Percentiles rank a stretch among this genome's conserved stretches.
Conservation (phyloP, 92 coral and sea anemone genomes). For the Ricordea florida region DNA sequence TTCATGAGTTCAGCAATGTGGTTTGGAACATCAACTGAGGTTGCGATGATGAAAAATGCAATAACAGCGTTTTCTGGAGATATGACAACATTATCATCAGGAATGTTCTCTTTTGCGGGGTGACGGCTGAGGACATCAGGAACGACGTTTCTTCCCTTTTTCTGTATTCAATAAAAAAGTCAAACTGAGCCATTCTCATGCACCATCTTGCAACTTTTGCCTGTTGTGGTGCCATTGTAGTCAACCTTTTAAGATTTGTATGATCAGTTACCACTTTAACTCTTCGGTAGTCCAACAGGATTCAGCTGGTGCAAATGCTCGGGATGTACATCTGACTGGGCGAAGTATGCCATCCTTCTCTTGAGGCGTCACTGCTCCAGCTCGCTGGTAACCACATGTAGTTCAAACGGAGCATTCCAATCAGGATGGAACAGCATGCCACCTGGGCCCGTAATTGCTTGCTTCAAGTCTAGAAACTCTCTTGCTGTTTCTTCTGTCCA, state of each 20-base stretch:
- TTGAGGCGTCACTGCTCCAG: constrained; percentile 63
- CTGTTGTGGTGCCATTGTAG: constrained; percentile 60
- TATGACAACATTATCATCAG: constrained; percentile 1
- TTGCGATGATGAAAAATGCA: constrained; percentile 1
- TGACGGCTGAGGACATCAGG: constrained; percentile 49
- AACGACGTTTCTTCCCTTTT: constrained; percentile 36
- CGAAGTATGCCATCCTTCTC: constrained; percentile 34
- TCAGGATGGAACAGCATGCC: constrained; percentile 64
- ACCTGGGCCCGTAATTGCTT: constrained; percentile 43
- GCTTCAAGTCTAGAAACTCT: constrained; percentile 51
- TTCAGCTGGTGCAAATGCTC: constrained; percentile 41
- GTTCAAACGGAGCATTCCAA: constrained; percentile 50
- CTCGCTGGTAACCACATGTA: constrained; percentile 50
- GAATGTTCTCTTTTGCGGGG: not conserved
- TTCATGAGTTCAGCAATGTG: constrained; percentile 8
- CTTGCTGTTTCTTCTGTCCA: constrained; percentile 46
- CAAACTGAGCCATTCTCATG: constrained; percentile 59
- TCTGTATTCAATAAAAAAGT: constrained; percentile 49
- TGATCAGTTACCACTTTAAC: constrained; percentile 39
- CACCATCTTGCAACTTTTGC: constrained; percentile 63
- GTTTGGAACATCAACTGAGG: constrained; percentile 21
- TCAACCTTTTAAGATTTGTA: constrained; percentile 52
- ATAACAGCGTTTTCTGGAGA: constrained; percentile 28
- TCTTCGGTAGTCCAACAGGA: constrained; percentile 42
- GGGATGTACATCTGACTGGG: constrained; percentile 42